Percentiles rank a stretch among this genome's conserved stretches.
Evolutionary conservation across 2,113 vertebrate species (phyloP).

Genomic region (Orthonyx spaldingii): DNA sequence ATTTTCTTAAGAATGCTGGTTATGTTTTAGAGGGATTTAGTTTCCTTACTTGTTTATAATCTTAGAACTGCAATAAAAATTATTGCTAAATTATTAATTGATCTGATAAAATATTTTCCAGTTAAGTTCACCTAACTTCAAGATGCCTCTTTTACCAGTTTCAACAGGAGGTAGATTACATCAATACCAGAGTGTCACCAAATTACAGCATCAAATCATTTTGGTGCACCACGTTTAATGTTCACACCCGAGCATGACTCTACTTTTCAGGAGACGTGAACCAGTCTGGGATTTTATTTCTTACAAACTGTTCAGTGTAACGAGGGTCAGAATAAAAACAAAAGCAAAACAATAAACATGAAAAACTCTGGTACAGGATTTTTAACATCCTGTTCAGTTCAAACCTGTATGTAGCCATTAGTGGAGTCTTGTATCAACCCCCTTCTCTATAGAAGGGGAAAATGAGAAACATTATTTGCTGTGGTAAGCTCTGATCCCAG

Average conservation of each 20-base stretch:
- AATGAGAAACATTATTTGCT: not conserved
- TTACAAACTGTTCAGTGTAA: not conserved
- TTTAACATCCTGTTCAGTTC: not conserved
- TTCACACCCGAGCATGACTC: not conserved
- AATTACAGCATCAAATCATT: not conserved
- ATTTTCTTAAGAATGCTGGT: not conserved
- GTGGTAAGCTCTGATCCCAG: not conserved
- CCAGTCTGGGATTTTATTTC: not conserved
- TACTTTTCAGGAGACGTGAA: not conserved
- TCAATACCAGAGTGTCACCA: not conserved
- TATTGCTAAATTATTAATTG: not conserved
- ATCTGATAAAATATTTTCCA: not conserved
- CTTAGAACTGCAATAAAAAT: not conserved
- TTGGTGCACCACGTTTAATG: not conserved
- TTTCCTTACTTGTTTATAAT: not conserved
- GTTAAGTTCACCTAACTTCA: not conserved
- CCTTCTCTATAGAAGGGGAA: not conserved
- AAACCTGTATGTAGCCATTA: not conserved
- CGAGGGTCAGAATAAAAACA: not conserved
- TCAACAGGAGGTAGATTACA: not conserved
- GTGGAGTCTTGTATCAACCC: not conserved
- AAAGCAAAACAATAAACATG: not conserved
- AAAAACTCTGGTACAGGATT: not conserved
- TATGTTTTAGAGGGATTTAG: not conserved
- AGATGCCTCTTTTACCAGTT: not conserved